A percentile compares a stretch with the other conserved stretches of the same genome.
These are phyloP conservation scores for Brachirus orientalis DNA, from an alignment of 2,113 vertebrate species.

Conservation along the genomic window DNA sequence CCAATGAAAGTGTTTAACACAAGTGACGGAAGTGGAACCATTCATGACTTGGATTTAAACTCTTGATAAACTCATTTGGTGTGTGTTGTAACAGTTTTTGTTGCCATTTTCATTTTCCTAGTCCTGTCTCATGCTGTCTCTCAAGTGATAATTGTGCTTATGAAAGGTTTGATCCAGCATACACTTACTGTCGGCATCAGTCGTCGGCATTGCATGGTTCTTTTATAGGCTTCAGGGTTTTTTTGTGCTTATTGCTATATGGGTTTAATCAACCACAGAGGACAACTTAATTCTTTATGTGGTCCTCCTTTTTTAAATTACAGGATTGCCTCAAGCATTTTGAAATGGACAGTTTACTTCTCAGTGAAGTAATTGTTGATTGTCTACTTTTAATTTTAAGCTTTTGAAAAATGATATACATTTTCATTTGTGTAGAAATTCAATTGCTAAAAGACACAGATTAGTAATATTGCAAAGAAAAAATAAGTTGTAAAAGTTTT, in stretches of 20 bases:
- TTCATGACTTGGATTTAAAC: background rate
- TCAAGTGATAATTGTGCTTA: too few relatives aligned
- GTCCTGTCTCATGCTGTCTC: too few relatives aligned
- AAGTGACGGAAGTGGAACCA: too few relatives aligned
- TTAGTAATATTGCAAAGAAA: too few relatives aligned
- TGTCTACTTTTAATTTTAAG: background rate
- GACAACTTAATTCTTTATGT: background rate
- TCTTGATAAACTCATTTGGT: too few relatives aligned
- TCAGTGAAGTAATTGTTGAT: background rate
- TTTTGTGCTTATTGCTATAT: background rate
- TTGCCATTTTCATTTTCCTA: too few relatives aligned
- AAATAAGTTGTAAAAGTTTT: too few relatives aligned
- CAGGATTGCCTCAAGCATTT: background rate
- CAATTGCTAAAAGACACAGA: too few relatives aligned
- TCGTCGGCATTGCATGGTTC: too few relatives aligned
- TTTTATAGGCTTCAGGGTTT: background rate
- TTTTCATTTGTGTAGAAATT: too few relatives aligned
- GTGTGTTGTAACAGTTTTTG: too few relatives aligned
- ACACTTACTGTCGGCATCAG: background rate
- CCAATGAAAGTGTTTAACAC: background rate
- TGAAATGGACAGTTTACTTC: background rate
- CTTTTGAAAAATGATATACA: too few relatives aligned
- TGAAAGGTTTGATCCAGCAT: background rate
- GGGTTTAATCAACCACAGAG: background rate
- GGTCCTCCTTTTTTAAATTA: constrained; percentile 12